Evolutionary conservation across 2,888 invertebrate species (phyloP).

Genomic region (Clanis bilineata): DNA sequence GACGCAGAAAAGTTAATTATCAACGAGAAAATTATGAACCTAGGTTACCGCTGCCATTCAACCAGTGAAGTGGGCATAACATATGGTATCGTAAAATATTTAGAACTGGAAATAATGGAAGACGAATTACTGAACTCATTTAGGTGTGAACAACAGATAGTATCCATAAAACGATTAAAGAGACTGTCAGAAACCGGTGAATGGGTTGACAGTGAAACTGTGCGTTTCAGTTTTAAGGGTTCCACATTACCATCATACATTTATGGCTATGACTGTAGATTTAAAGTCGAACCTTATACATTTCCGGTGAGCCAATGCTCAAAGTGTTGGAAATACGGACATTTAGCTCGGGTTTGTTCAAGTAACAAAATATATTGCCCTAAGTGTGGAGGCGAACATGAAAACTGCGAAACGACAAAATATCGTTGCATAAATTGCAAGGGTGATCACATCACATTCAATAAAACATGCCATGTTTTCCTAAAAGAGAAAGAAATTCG

Average conservation of each 20-base stretch:
- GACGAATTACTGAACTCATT: conserved; percentile 14
- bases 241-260: background rate
- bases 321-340: conserved; percentile 8
- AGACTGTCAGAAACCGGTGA: conserved; percentile 1
- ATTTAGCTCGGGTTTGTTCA: conserved; percentile 10
- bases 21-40: background rate
- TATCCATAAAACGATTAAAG: conserved; percentile 4
- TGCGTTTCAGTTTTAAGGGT: conserved; percentile 27
- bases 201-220: conserved; percentile 18
- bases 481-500: conserved; percentile 16
- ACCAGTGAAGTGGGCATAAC: conserved; percentile 1
- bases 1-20: background rate
- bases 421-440: conserved; percentile 19
- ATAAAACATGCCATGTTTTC: conserved; percentile 16
- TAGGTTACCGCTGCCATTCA: background rate
- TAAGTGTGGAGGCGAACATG: conserved; percentile 17
- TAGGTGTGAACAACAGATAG: background rate
- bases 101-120: conserved; percentile 12
- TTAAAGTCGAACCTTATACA: background rate
- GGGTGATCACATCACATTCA: conserved; percentile 13
- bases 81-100: conserved; percentile 14
- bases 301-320: background rate
- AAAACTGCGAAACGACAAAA: conserved; percentile 10
- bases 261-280: background rate
- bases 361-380: conserved; percentile 9